These are phyloP conservation scores for Colius striatus DNA, from an alignment of 2,113 vertebrate genomes.

Conservation along the genomic window DNA sequence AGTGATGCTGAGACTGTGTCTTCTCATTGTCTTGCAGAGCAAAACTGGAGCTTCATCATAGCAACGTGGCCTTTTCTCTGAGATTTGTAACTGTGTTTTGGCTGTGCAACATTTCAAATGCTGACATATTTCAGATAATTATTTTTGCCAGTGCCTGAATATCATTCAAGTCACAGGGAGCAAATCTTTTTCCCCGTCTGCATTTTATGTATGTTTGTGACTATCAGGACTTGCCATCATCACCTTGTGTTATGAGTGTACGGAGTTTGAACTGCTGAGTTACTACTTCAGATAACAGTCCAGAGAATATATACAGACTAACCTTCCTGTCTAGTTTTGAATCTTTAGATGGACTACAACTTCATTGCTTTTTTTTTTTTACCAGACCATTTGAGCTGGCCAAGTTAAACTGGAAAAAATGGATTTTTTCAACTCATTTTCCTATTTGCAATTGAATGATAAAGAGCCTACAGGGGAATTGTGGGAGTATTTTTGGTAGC, in stretches of 20 bases:
- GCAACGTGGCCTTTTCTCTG: not conserved
- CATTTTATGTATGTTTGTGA: not conserved
- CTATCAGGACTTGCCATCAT: not conserved
- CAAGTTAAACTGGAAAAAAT: not conserved
- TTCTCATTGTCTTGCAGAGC: not conserved
- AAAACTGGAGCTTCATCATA: not conserved
- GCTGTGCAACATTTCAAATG: accelerated
- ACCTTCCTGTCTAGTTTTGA: not conserved
- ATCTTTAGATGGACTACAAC: not conserved
- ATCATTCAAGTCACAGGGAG: not conserved
- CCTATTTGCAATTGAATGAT: not conserved
- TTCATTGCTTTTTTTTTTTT: not conserved
- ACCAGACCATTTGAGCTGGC: not conserved
- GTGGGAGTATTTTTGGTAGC: not conserved
- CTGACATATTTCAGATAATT: not conserved
- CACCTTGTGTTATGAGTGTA: accelerated
- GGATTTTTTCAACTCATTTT: accelerated
- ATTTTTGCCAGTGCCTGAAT: accelerated
- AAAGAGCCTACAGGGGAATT: not conserved
- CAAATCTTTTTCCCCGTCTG: not conserved
- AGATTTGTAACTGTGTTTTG: not conserved
- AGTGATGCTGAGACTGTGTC: not conserved
- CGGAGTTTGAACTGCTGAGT: not conserved
- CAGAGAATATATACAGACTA: not conserved
- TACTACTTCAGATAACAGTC: not conserved